Conservation (phyloP, 2,888 invertebrate species). For the Tipula unca region DNA sequence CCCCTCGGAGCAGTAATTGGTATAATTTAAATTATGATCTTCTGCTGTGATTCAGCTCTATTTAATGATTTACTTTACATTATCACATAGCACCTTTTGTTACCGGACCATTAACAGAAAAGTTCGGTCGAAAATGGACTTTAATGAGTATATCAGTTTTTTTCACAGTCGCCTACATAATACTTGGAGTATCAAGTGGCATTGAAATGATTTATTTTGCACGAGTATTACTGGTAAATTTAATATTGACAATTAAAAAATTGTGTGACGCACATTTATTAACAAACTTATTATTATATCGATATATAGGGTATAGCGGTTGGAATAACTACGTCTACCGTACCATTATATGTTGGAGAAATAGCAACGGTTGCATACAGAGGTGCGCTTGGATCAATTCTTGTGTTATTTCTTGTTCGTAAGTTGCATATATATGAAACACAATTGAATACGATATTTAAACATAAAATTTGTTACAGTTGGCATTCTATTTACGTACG, state of each 20-base stretch:
- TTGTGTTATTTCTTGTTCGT: slow-evolving; percentile 62
- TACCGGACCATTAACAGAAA: slow-evolving; percentile 59
- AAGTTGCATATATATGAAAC: slow-evolving; percentile 22
- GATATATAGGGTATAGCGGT: slow-evolving; percentile 50
- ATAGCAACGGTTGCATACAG: slow-evolving; percentile 71
- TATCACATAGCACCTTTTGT: slow-evolving; percentile 55
- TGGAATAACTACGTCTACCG: slow-evolving; percentile 60
- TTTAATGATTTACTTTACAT: slow-evolving; percentile 27
- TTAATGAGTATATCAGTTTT: slow-evolving; percentile 57
- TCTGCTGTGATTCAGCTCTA: background rate
- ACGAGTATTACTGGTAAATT: slow-evolving; percentile 33
- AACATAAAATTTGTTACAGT: slow-evolving; percentile 37
- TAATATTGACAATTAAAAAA: background rate
- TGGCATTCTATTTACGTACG: slow-evolving; percentile 62
- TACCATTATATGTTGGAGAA: slow-evolving; percentile 83
- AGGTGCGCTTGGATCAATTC: slow-evolving; percentile 72
- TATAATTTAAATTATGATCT: slow-evolving; percentile 31
- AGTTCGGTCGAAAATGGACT: slow-evolving; percentile 60
- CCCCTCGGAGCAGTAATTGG: slow-evolving; percentile 61
- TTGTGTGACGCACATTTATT: background rate
- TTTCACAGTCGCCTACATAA: slow-evolving; percentile 58
- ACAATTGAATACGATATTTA: background rate
- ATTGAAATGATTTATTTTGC: slow-evolving; percentile 48
- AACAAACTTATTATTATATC: background rate
- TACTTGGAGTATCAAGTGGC: slow-evolving; percentile 54